A percentile compares a stretch with the other conserved stretches of the same genome.
phyloP scores from a whole-genome alignment of 2,113 vertebrate genomes.

The Neogale vison region DNA sequence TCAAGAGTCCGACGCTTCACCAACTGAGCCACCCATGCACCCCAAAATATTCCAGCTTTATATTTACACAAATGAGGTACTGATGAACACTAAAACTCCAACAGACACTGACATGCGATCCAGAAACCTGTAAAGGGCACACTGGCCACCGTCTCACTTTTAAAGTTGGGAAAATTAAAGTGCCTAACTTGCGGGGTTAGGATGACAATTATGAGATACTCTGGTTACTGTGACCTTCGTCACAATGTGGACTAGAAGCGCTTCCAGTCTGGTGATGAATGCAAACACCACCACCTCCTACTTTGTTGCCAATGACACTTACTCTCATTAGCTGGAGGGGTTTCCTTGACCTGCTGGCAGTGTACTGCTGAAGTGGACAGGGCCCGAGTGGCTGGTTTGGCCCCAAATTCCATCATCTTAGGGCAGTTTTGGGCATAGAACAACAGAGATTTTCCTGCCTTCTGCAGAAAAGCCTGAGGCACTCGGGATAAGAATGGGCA shows the following conservation, averaged over 20 bases:
- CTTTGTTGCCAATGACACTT: slow-evolving; percentile 62
- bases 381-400: slow-evolving; percentile 86
- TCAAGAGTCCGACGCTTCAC: not conserved
- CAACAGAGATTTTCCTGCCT: slow-evolving; percentile 91
- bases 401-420: slow-evolving; percentile 94
- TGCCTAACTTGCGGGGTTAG: not conserved
- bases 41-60: not conserved
- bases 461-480: slow-evolving; percentile 95
- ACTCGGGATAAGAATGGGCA: slow-evolving; percentile 96
- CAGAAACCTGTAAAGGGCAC: not conserved
- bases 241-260: not conserved
- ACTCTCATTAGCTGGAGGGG: slow-evolving; percentile 84
- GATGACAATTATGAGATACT: not conserved
- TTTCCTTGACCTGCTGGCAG: slow-evolving; percentile 87
- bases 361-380: slow-evolving; percentile 87
- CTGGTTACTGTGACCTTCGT: not conserved
- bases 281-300: not conserved
- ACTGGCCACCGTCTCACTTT: not conserved
- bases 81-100: not conserved
- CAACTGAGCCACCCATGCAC: not conserved
- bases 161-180: not conserved
- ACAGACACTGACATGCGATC: not conserved
- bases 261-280: not conserved
- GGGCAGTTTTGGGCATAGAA: slow-evolving; percentile 95
- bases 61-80: not conserved